A percentile compares a stretch with the other conserved stretches of the same genome.
These are phyloP conservation scores for Cabera pusaria DNA, from an alignment of 2,888 invertebrate genomes.

Conservation along the genomic window DNA sequence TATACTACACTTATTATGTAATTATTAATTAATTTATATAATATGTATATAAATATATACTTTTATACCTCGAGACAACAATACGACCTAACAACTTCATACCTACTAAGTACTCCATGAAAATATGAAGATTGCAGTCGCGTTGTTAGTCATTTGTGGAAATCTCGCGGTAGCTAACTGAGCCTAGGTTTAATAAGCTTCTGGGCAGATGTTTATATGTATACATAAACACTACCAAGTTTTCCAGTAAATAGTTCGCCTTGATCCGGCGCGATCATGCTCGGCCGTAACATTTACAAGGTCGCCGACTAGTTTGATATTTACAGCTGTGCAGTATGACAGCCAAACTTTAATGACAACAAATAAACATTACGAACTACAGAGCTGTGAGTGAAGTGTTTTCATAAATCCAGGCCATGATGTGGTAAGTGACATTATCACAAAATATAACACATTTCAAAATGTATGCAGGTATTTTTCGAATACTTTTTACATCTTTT, in stretches of 20 bases:
- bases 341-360: conserved; percentile 5
- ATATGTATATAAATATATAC: too few species aligned
- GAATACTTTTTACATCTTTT: too few species aligned
- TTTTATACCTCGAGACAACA: conserved; percentile 1
- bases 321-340: conserved; percentile 19
- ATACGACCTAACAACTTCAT: conserved; percentile 1
- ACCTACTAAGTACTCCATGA: too few species aligned
- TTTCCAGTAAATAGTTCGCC: conserved; percentile 35
- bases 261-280: conserved; percentile 43
- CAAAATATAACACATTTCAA: background rate
- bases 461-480: too few species aligned
- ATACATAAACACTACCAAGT: conserved; percentile 26
- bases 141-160: background rate
- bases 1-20: too few species aligned
- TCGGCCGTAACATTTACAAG: conserved; percentile 24
- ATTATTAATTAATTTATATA: too few species aligned
- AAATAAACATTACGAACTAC: conserved; percentile 17
- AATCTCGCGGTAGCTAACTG: background rate
- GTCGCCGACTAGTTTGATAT: conserved; percentile 27
- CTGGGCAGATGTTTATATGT: conserved; percentile 23
- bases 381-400: conserved; percentile 3
- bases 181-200: conserved; percentile 14
- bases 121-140: too few species aligned
- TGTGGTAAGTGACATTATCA: conserved; percentile 40
- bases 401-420: conserved; percentile 23